These are phyloP conservation scores for Silurus meridionalis DNA, from an alignment of 2,113 vertebrate genomes.

Conservation along the genomic window DNA sequence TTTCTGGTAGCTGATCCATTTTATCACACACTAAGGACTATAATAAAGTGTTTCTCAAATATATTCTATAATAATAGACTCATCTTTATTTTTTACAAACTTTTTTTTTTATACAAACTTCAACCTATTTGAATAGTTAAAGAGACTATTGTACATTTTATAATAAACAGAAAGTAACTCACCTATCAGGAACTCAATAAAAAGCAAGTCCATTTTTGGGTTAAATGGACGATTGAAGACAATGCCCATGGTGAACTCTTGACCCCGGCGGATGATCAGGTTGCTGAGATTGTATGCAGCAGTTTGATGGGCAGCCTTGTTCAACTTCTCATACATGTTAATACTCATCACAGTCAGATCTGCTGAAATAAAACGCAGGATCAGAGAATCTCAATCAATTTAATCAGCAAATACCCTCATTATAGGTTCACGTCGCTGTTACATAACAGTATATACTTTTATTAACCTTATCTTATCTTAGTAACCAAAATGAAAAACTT, in stretches of 20 bases:
- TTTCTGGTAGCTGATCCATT: background rate
- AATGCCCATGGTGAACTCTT: constrained; percentile 73
- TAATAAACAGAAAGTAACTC: constrained; percentile 56
- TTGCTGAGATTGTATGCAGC: constrained; percentile 67
- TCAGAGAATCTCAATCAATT: background rate
- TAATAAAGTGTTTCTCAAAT: background rate
- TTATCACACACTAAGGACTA: background rate
- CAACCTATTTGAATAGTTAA: background rate
- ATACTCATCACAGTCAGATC: constrained; percentile 55
- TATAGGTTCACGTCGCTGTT: background rate
- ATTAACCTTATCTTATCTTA: background rate
- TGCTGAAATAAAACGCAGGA: background rate
- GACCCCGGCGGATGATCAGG: constrained; percentile 80
- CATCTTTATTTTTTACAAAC: background rate
- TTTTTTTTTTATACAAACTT: no score
- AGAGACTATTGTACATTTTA: background rate
- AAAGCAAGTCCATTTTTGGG: constrained; percentile 65
- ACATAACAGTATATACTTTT: background rate
- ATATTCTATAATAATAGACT: background rate
- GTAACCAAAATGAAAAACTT: background rate
- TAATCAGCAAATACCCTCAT: background rate
- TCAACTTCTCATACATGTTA: constrained; percentile 71
- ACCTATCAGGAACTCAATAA: constrained; percentile 83
- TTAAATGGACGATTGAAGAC: constrained; percentile 69
- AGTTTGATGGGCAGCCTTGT: constrained; percentile 77